Evolutionary conservation across 2,113 vertebrate genomes (phyloP).

Genomic region (Misgurnus mizolepis): DNA sequence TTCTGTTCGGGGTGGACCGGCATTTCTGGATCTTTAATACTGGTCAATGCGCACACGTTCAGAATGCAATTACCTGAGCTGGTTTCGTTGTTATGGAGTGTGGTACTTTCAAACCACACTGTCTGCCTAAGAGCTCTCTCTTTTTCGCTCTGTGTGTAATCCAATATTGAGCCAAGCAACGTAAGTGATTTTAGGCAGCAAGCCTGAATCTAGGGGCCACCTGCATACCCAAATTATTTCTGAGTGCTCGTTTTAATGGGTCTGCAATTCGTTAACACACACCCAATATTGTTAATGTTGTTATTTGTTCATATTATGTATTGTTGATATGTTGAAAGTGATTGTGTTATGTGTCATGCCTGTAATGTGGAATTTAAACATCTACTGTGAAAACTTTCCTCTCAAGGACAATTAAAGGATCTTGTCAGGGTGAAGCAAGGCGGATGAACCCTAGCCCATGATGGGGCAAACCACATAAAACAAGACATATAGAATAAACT

Average conservation of each 20-base stretch:
- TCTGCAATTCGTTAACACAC: not conserved
- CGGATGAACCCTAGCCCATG: too few species aligned
- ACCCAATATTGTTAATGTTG: too few species aligned
- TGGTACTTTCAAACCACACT: not conserved
- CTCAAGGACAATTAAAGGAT: too few species aligned
- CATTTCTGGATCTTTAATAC: conserved; percentile 25
- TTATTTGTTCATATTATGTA: not conserved
- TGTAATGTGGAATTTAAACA: too few species aligned
- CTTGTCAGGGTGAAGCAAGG: too few species aligned
- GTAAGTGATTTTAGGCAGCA: conserved; percentile 21
- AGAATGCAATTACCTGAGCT: conserved; percentile 30
- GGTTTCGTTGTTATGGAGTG: conserved; percentile 33
- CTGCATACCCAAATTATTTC: conserved; percentile 23
- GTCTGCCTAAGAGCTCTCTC: not conserved
- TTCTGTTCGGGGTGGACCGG: conserved; percentile 5
- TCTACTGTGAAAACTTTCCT: too few species aligned
- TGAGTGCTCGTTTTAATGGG: conserved; percentile 25
- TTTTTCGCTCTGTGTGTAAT: conserved; percentile 1
- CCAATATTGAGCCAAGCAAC: conserved; percentile 20
- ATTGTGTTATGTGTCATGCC: too few species aligned
- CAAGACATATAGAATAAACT: too few species aligned
- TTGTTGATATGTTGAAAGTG: conserved; percentile 22
- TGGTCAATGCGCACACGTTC: not conserved
- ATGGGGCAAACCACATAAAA: too few species aligned
- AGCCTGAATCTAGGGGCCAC: conserved; percentile 11